Conservation (phyloP, 2,113 vertebrate species). For the Gambusia holbrooki region DNA sequence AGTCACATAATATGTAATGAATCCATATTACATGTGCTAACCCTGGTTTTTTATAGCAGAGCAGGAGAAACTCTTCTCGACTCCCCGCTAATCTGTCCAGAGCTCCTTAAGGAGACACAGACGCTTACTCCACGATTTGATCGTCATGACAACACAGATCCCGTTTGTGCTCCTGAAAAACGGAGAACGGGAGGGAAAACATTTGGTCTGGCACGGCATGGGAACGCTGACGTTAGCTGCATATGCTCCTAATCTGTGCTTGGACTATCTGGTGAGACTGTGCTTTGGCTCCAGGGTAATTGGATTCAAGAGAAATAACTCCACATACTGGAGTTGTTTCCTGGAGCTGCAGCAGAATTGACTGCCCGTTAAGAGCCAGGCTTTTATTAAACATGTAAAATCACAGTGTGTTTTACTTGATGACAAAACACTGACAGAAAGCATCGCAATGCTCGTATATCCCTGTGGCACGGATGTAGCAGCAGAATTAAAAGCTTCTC, state of each 20-base stretch:
- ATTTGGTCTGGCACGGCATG: slow-evolving; percentile 27
- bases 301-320: slow-evolving; percentile 77
- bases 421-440: neutral
- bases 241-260: slow-evolving; percentile 73
- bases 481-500: neutral
- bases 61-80: slow-evolving; percentile 14
- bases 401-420: neutral
- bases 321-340: slow-evolving; percentile 41
- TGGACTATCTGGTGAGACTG: slow-evolving; percentile 59
- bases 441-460: neutral
- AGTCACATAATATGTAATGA: no score
- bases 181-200: slow-evolving; percentile 30
- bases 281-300: slow-evolving; percentile 75
- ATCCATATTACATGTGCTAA: neutral
- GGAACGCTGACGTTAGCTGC: slow-evolving; percentile 34
- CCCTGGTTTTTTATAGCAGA: slow-evolving; percentile 17
- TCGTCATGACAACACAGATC: slow-evolving; percentile 29
- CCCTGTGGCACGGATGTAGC: neutral
- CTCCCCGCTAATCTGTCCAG: slow-evolving; percentile 29
- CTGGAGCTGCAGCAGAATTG: slow-evolving; percentile 15
- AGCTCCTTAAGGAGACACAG: slow-evolving; percentile 36
- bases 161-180: slow-evolving; percentile 38
- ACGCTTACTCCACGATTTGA: slow-evolving; percentile 18
- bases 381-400: neutral
- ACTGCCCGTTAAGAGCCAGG: slow-evolving; percentile 12